These are phyloP conservation scores for Mallotus villosus DNA, from an alignment of 2,797 vertebrate species.

Conservation along the genomic window DNA sequence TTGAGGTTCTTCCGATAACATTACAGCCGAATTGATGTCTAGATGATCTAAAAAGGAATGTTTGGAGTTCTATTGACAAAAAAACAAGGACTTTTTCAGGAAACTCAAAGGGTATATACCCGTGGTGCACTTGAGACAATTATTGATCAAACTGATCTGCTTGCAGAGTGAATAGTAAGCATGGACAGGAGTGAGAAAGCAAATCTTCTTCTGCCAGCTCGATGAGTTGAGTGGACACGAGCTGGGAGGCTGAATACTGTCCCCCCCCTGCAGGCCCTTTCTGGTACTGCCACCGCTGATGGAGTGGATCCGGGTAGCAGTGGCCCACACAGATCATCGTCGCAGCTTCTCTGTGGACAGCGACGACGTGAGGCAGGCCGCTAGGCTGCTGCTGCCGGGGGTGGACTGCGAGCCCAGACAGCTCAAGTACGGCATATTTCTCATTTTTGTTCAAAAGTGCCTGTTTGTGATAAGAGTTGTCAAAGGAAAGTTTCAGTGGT, in stretches of 20 bases:
- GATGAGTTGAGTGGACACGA: too few relatives aligned
- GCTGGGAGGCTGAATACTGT: slow-evolving; percentile 6
- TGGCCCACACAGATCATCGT: slow-evolving; percentile 79
- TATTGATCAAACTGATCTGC: too few relatives aligned
- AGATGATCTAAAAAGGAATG: slow-evolving; percentile 32
- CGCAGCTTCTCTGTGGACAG: slow-evolving; percentile 81
- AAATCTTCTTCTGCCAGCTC: too few relatives aligned
- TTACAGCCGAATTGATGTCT: slow-evolving; percentile 33
- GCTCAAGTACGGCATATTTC: slow-evolving; percentile 68
- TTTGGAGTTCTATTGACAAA: not conserved
- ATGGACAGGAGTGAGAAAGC: too few relatives aligned
- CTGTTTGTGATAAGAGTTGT: not conserved
- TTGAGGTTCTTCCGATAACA: slow-evolving; percentile 46
- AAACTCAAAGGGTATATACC: too few relatives aligned
- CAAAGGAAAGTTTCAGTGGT: not conserved
- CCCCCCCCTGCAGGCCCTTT: slow-evolving; percentile 70
- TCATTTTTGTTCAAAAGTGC: not conserved
- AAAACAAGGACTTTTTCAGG: too few relatives aligned
- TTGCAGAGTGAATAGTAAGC: too few relatives aligned
- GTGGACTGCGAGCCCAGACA: slow-evolving; percentile 82
- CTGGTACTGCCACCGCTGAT: slow-evolving; percentile 79
- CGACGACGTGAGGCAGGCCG: slow-evolving; percentile 80
- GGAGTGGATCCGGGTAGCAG: slow-evolving; percentile 83
- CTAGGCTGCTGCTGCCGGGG: slow-evolving; percentile 78
- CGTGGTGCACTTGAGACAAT: too few relatives aligned